A percentile compares a stretch with the other conserved stretches of the same genome.
Conservation (phyloP, 2,113 vertebrate species). For the Talpa occidentalis region DNA sequence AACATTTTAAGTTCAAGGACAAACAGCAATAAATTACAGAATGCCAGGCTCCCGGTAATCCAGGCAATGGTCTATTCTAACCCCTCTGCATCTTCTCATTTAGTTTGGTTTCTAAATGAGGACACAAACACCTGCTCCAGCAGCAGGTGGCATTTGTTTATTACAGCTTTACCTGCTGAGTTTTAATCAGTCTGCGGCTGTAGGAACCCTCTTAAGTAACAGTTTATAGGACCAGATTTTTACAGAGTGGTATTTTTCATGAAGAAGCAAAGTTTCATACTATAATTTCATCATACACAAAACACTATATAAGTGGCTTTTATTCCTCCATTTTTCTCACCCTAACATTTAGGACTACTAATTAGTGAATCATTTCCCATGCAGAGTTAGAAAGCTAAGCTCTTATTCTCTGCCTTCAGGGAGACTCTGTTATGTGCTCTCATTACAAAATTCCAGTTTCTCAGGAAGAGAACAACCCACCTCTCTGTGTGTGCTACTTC, state of each 20-base stretch:
- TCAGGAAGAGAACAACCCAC: slow-evolving; percentile 70
- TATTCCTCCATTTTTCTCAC: slow-evolving; percentile 58
- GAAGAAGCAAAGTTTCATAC: slow-evolving; percentile 63
- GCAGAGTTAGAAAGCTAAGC: slow-evolving; percentile 76
- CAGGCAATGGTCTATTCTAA: slow-evolving; percentile 75
- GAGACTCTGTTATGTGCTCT: slow-evolving; percentile 65
- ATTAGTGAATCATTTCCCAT: slow-evolving; percentile 83
- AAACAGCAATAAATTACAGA: slow-evolving; percentile 78
- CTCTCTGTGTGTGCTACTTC: slow-evolving; percentile 65
- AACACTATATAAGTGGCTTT: slow-evolving; percentile 71
- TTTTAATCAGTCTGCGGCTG: slow-evolving; percentile 88
- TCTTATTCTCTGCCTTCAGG: slow-evolving; percentile 74
- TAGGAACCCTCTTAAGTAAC: slow-evolving; percentile 81
- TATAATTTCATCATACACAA: slow-evolving; percentile 84
- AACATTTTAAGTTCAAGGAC: slow-evolving; percentile 83
- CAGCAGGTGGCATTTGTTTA: slow-evolving; percentile 89
- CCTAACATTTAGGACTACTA: slow-evolving; percentile 79
- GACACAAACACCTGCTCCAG: slow-evolving; percentile 87
- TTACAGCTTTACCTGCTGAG: slow-evolving; percentile 85
- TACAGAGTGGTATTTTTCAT: slow-evolving; percentile 66
- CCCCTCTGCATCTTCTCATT: slow-evolving; percentile 82
- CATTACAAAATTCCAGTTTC: slow-evolving; percentile 68
- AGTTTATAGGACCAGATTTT: slow-evolving; percentile 80
- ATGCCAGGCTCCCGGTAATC: slow-evolving; percentile 66
- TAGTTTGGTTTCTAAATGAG: slow-evolving; percentile 86